These are phyloP conservation scores for Phylloscopus collybita DNA, from an alignment of 2,797 vertebrate genomes.

Conservation along the genomic window DNA sequence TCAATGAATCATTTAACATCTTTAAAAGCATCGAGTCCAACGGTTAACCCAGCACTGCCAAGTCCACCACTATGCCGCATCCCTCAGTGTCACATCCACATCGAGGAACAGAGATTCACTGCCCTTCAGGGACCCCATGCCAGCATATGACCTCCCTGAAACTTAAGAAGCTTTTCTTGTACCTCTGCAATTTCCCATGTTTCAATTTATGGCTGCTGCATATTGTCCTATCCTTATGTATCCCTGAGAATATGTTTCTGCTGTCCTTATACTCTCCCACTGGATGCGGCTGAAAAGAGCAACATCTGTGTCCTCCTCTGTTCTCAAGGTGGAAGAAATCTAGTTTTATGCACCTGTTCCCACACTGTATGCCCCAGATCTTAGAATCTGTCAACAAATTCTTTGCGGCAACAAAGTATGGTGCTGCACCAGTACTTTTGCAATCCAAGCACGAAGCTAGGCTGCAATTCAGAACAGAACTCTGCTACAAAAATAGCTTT, in stretches of 20 bases:
- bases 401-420: background rate
- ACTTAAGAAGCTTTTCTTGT: background rate
- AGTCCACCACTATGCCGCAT: background rate
- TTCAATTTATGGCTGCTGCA: background rate
- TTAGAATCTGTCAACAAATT: background rate
- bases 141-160: background rate
- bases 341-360: background rate
- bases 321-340: background rate
- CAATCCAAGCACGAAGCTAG: background rate
- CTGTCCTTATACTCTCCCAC: background rate
- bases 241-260: background rate
- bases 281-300: background rate
- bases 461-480: background rate
- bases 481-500: background rate
- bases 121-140: background rate
- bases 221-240: background rate
- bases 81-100: background rate
- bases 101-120: background rate
- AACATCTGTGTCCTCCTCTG: background rate
- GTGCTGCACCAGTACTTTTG: background rate
- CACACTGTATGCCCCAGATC: background rate
- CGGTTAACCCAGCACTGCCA: background rate
- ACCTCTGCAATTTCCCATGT: background rate
- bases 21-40: fast-evolving
- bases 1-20: background rate